Evolutionary conservation across 2,113 vertebrate species (phyloP), one percentile per base, ranked within the genome.

Genomic region (Bujurquina vittata): DNA sequence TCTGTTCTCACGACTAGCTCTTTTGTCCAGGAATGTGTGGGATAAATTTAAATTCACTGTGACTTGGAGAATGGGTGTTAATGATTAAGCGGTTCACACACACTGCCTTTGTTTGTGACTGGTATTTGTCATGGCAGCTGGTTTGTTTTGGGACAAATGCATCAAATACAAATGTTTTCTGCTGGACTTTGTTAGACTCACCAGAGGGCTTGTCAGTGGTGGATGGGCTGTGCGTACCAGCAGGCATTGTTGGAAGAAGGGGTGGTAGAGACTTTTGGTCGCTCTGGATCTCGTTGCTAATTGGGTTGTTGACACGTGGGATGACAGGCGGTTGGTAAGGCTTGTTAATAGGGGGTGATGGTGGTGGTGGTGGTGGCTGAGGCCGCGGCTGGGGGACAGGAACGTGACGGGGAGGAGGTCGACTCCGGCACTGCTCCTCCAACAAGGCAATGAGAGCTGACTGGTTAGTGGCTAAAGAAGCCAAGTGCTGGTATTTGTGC

Each of bases 201-300:
- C 98, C 98, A 31, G 98, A 98, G 1, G 98, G 98, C 84, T 97
- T 98, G 93, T 98, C 96, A 2, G 97, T 98, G 83, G 97, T 97
- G 49, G 96, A 97, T 0, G 97, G 96, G 84, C 96, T 96, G 79
- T 97, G 97, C 22, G 97, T 98, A 81, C 97, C 96, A 17, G 95
- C 84, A 26, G 98, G 97, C 97, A 99, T 98, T 4, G 98, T 99
- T 74, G 97, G 97, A 82, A 97, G 92, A 14, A 96, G 92, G 4
- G 96, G 96, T 5, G 96, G 96, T 20, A 96, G 93, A 29, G 94
- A 96, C 91, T 99, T 99, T 67, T 97, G 98, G 89, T 99, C 98
- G 15, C 97, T 98, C 90, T 99, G 98, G 91, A 99, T 99, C 94
- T 99, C 98, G 0, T 99, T 99, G 93, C 97, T 99, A 91, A 99